Evolutionary conservation across 2,113 vertebrate species (phyloP), one percentile per base, ranked within the genome.

Genomic region (Tichodroma muraria): DNA sequence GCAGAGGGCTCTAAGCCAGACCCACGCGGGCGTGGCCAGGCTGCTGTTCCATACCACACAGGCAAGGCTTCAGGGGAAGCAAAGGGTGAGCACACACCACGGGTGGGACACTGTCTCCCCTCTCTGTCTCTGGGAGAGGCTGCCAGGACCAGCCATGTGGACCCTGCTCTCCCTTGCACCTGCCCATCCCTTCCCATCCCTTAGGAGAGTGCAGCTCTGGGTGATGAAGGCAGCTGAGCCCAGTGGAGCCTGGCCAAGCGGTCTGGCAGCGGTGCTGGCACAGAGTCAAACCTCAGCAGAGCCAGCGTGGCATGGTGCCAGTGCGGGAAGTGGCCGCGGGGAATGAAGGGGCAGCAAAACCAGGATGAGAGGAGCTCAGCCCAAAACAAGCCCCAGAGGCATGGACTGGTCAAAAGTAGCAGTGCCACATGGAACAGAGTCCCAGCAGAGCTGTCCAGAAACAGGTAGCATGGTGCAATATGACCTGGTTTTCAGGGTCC

Each of bases 251-350:
- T 52, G 37, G 44, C 13, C 42, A 50, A 59, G 27, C 0, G 0
- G 71, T 42, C 71, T 76, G 31, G 44, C 57, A 76, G 63, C 8
- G 11, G 18, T 77, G 33, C 38, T 16, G 27, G 27, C 38, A 52
- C 11, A 19, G 16, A 35, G 27, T 15, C 45, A 69, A 52, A 69
- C 22, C 33, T 37, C 64, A 78, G 40, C 73, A 61, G 28, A 31
- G 25, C 21, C 30, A 20, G 35, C 1, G 0, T 1, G 9, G 35
- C 52, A 35, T 2, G 44, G 23, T 19, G 38, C 38, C 54, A 78
- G 22, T 2, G 10, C 0, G 0, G 23, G 28, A 60, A 61, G 28
- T 4, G 14, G 15, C 72, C 5, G 0, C 0, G 3, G 37, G 63
- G 45, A 60, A 77, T 9, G 11, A 52, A 60, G 27, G 0, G 2